These are phyloP conservation scores for Zygaena filipendulae DNA, from an alignment of 2,888 invertebrate genomes.

Conservation along the genomic window DNA sequence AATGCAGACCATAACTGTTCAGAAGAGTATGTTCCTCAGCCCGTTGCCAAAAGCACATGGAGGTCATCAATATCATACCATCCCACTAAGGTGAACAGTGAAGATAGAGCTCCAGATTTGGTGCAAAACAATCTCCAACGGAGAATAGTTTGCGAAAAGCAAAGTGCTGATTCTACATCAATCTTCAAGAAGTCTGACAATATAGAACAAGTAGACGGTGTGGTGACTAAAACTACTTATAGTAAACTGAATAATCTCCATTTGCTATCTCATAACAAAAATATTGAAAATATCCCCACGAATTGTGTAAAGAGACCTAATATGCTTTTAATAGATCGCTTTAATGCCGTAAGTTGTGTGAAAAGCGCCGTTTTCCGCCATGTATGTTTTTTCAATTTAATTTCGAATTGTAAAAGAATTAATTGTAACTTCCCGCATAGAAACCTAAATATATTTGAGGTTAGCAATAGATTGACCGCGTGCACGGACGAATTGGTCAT, in stretches of 20 bases:
- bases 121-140: constrained; percentile 11
- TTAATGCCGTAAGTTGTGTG: constrained; percentile 4
- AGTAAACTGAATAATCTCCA: too few species aligned
- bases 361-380: constrained; percentile 26
- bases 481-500: constrained; percentile 27
- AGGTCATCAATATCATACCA: constrained; percentile 21
- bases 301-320: constrained; percentile 1
- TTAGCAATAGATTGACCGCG: constrained; percentile 19
- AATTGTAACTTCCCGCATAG: constrained; percentile 30
- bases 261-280: too few species aligned
- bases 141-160: constrained; percentile 30
- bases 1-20: background rate
- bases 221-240: background rate
- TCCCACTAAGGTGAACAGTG: constrained; percentile 26
- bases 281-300: background rate
- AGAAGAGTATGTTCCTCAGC: constrained; percentile 36
- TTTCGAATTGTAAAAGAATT: constrained; percentile 25
- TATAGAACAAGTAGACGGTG: background rate
- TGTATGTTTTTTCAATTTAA: constrained; percentile 34
- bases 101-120: background rate
- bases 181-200: constrained; percentile 22
- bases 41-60: constrained; percentile 12
- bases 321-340: background rate
- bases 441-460: constrained; percentile 8
- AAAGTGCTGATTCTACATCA: constrained; percentile 42